Percentiles rank a stretch among this genome's conserved stretches.
These are phyloP conservation scores for Notothenia rossii DNA, from an alignment of 2,113 vertebrate species.

Conservation along the genomic window DNA sequence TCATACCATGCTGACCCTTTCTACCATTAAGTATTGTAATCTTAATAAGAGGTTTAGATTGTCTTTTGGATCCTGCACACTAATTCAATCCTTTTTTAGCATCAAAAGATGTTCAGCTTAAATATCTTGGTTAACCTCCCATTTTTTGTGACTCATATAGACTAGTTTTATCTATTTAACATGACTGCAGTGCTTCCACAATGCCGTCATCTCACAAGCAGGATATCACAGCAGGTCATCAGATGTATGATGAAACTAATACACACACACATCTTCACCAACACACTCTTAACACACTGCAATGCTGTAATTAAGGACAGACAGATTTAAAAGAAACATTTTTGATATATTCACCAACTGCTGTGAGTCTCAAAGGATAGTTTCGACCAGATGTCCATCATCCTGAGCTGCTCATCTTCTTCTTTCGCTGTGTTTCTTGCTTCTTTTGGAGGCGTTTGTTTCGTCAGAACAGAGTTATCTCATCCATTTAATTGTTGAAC, in stretches of 20 bases:
- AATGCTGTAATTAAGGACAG: neutral
- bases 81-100: neutral
- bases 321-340: neutral
- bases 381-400: neutral
- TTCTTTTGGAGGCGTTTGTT: neutral
- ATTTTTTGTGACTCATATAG: neutral
- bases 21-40: neutral
- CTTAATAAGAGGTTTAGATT: neutral
- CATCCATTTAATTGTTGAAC: constrained; percentile 3
- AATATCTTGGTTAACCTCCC: constrained; percentile 3
- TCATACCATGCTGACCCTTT: constrained; percentile 26
- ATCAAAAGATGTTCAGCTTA: neutral
- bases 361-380: neutral
- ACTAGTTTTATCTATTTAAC: neutral
- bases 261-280: neutral
- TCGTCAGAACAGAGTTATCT: neutral
- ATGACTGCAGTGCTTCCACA: constrained; percentile 19
- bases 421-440: neutral
- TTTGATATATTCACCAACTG: constrained; percentile 42
- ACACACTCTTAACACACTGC: neutral
- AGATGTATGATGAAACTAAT: constrained; percentile 13
- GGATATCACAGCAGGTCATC: constrained; percentile 4
- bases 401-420: neutral
- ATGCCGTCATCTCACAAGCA: neutral
- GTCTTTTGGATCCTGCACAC: neutral